phyloP scores from a whole-genome alignment of 2,888 invertebrate species.

The Andrena dorsata region DNA sequence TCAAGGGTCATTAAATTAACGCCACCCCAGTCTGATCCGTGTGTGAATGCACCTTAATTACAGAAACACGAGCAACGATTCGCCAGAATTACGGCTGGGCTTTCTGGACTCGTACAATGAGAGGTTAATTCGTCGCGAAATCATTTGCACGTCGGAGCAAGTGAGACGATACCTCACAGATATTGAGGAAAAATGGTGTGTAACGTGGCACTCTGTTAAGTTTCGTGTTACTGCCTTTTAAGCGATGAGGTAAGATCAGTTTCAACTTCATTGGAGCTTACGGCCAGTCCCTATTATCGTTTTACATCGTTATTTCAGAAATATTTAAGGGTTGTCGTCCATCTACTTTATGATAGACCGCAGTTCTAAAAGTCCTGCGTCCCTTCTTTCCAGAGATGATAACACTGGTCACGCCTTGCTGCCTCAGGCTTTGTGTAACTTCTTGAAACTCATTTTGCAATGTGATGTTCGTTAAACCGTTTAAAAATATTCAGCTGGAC shows the following conservation, averaged over 20 bases:
- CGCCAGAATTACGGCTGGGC: background rate
- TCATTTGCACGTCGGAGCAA: conserved; percentile 5
- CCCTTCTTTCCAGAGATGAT: no score
- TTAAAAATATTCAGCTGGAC: background rate
- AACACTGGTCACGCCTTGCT: background rate
- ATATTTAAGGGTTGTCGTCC: background rate
- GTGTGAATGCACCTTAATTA: conserved; percentile 75
- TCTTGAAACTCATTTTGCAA: background rate
- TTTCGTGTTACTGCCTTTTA: background rate
- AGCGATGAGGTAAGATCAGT: background rate
- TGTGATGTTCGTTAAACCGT: background rate
- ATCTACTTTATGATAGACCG: background rate
- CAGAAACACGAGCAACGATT: conserved; percentile 44
- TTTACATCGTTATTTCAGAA: background rate
- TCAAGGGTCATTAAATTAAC: conserved; percentile 75
- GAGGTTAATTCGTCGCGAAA: conserved; percentile 43
- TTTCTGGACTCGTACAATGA: conserved; percentile 30
- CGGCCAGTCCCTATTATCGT: background rate
- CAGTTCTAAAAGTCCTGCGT: no score
- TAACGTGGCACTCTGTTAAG: background rate
- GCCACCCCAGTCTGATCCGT: conserved; percentile 61
- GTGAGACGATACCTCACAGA: background rate
- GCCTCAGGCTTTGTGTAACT: background rate
- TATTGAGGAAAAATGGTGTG: background rate
- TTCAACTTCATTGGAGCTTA: background rate